A percentile compares a stretch with the other conserved stretches of the same genome.
Conservation (phyloP, 1,140 invertebrate species). For the Trichogramma pretiosum region DNA sequence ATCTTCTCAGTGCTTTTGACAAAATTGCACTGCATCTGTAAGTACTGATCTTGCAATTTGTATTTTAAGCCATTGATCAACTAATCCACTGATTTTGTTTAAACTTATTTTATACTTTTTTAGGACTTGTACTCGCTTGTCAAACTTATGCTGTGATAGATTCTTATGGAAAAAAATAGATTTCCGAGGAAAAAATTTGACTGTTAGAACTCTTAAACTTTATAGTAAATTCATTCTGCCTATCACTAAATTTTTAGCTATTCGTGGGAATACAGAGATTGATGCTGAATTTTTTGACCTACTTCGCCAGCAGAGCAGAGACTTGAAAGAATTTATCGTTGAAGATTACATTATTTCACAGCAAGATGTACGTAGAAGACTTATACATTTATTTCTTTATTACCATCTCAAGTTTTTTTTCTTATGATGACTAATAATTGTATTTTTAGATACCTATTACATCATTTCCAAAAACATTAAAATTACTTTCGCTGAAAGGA, state of each 20-base stretch:
- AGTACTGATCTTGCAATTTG: constrained; percentile 22
- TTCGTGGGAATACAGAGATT: constrained; percentile 29
- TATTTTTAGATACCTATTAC: constrained; percentile 41
- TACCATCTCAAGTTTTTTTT: too few relatives aligned
- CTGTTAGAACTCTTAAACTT: constrained; percentile 38
- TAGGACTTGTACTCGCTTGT: constrained; percentile 44
- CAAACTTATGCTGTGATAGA: constrained; percentile 41
- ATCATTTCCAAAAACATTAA: constrained; percentile 50
- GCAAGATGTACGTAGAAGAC: too few relatives aligned
- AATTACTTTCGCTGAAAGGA: constrained; percentile 48
- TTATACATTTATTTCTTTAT: too few relatives aligned
- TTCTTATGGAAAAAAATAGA: constrained; percentile 47
- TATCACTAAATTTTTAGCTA: constrained; percentile 41
- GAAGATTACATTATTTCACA: constrained; percentile 47
- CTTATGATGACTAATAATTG: too few relatives aligned
- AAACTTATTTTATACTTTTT: constrained; percentile 11
- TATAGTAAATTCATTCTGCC: constrained; percentile 41
- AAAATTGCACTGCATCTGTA: constrained; percentile 45
- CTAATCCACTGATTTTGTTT: neutral
- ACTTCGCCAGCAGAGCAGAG: constrained; percentile 27
- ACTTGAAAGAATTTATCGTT: constrained; percentile 43
- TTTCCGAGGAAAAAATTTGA: constrained; percentile 36
- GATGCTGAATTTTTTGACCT: constrained; percentile 28
- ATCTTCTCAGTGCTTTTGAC: constrained; percentile 42
- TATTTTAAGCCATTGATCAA: too few relatives aligned